Percentiles rank a stretch among this genome's conserved stretches.
Evolutionary conservation across 2,888 invertebrate species (phyloP).

Genomic region (Sphaerophoria rueppellii): DNA sequence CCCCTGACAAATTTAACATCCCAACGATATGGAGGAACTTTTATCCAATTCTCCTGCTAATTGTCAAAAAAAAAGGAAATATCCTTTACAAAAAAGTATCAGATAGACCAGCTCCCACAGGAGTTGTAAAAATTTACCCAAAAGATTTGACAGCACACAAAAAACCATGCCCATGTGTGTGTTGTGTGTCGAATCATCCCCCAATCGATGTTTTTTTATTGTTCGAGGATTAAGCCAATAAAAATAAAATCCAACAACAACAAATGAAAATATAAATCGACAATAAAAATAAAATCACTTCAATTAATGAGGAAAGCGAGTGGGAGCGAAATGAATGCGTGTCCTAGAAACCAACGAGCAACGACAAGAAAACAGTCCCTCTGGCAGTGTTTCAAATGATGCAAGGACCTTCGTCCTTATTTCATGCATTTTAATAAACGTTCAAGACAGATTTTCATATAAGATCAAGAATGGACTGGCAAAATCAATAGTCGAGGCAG

Average conservation of each 20-base stretch:
- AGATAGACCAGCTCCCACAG: constrained; percentile 34
- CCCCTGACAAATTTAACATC: constrained; percentile 38
- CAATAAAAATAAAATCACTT: constrained; percentile 65
- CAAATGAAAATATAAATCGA: constrained; percentile 52
- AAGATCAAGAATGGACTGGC: not conserved
- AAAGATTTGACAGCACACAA: constrained; percentile 18
- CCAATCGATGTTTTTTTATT: constrained; percentile 50
- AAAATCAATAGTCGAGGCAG: constrained; percentile 46
- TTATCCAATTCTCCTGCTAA: constrained; percentile 53
- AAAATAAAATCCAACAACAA: constrained; percentile 21
- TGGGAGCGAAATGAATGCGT: not conserved
- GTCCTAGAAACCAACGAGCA: not conserved
- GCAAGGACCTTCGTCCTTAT: constrained; percentile 20
- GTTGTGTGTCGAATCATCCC: constrained; percentile 18
- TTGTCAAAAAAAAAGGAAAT: constrained; percentile 42
- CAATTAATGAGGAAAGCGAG: constrained; percentile 45
- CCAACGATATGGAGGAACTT: constrained; percentile 31
- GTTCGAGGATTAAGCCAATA: constrained; percentile 53
- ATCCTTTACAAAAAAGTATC: constrained; percentile 18
- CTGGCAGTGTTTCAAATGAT: constrained; percentile 24
- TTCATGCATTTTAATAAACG: constrained; percentile 12
- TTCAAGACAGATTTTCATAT: not conserved
- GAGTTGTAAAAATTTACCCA: constrained; percentile 52
- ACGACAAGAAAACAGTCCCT: not conserved
- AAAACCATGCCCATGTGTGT: constrained; percentile 2